Conservation (phyloP, 2,113 vertebrate species). For the Sinocyclocheilus maitianheensis region DNA sequence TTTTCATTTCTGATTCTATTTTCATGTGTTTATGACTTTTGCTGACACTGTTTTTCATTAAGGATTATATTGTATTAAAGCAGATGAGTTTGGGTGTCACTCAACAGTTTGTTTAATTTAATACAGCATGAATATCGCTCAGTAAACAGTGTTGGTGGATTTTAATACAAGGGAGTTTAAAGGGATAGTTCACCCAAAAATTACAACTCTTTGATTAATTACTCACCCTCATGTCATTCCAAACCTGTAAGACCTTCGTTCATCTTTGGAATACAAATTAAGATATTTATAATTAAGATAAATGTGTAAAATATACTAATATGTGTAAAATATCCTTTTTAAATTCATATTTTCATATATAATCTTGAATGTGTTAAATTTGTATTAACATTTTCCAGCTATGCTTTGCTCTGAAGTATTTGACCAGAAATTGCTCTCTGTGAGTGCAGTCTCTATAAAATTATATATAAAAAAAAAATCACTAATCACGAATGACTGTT, state of each 20-base stretch:
- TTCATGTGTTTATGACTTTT: not conserved
- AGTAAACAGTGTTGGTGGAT: not conserved
- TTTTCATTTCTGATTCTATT: not conserved
- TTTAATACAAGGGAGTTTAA: not conserved
- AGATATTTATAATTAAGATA: no score
- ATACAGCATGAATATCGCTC: not conserved
- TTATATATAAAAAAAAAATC: not conserved
- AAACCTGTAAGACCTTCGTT: no score
- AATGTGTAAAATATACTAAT: no score
- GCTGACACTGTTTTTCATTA: not conserved
- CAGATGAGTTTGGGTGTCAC: not conserved
- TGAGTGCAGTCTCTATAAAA: not conserved
- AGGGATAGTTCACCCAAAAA: not conserved
- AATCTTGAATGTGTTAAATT: not conserved
- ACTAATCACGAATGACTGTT: not conserved
- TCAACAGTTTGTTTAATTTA: not conserved
- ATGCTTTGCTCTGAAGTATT: not conserved
- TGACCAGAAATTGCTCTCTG: not conserved
- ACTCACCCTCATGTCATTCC: no score
- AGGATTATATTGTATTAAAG: constrained; percentile 1
- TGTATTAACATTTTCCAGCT: not conserved
- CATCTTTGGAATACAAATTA: no score
- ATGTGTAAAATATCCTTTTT: no score
- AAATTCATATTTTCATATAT: no score
- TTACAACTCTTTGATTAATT: no score